Evolutionary conservation across 2,113 vertebrate species (phyloP).

Genomic region (Planiliza haematocheilus): DNA sequence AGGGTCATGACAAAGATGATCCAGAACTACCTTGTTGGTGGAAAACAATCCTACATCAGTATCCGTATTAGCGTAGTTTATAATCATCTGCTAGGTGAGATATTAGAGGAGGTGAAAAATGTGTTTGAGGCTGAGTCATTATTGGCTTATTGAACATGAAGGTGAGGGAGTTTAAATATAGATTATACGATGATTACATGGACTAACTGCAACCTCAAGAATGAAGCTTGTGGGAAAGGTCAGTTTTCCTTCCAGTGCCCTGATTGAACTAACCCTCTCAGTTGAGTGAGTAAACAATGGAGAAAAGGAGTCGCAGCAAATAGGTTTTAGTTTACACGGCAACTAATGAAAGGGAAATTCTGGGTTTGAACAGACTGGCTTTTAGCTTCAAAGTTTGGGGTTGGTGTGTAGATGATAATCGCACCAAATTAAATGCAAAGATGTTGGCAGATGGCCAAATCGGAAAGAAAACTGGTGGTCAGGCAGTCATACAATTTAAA

Average conservation of each 20-base stretch:
- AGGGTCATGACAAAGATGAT: not conserved
- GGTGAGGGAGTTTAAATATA: slow-evolving; percentile 37
- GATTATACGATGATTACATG: slow-evolving; percentile 38
- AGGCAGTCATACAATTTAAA: too few relatives aligned
- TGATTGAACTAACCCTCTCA: slow-evolving; percentile 6
- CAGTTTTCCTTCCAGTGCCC: slow-evolving; percentile 2
- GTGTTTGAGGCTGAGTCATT: slow-evolving; percentile 10
- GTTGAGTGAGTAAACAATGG: not conserved
- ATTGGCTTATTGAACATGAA: slow-evolving; percentile 59
- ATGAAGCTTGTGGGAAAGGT: not conserved
- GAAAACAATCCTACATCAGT: not conserved
- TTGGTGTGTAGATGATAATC: not conserved
- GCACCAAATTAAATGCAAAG: not conserved
- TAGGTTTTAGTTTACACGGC: not conserved
- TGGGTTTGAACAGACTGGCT: not conserved
- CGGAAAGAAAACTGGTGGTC: too few relatives aligned
- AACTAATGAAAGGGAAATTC: not conserved
- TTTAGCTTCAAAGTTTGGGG: not conserved
- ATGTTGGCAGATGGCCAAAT: not conserved
- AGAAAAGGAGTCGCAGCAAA: not conserved
- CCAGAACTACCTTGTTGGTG: not conserved
- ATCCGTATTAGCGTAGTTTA: not conserved
- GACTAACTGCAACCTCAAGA: slow-evolving; percentile 28
- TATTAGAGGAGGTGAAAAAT: not conserved
- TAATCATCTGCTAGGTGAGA: slow-evolving; percentile 9